Evolutionary conservation across 2,888 invertebrate genomes (phyloP).

Genomic region (Leptogaster cylindrica): DNA sequence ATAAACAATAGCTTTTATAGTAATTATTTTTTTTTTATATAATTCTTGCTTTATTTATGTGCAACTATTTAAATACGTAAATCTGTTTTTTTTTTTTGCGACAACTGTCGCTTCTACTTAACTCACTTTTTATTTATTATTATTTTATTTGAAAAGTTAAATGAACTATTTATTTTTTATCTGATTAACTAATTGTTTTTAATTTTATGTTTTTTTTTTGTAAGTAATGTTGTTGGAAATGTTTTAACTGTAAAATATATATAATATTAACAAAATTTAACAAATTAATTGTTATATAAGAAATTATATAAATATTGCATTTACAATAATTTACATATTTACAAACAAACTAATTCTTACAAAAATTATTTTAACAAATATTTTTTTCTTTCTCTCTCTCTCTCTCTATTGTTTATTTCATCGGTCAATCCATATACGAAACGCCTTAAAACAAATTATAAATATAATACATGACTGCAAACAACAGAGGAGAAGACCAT

Average conservation of each 20-base stretch:
- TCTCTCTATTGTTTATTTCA: neutral
- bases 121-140: too few relatives aligned
- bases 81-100: too few relatives aligned
- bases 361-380: neutral
- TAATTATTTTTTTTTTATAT: too few relatives aligned
- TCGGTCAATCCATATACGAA: neutral
- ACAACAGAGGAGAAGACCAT: slow-evolving; percentile 80
- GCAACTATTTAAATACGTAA: too few relatives aligned
- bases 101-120: too few relatives aligned
- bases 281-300: neutral
- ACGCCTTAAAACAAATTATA: neutral
- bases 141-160: neutral
- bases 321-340: neutral
- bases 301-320: neutral
- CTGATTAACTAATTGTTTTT: neutral
- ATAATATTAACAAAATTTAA: neutral
- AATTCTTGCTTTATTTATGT: too few relatives aligned
- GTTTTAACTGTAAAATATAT: slow-evolving; percentile 4
- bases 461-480: neutral
- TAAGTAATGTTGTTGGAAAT: slow-evolving; percentile 1
- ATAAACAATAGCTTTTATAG: too few relatives aligned
- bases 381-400: slow-evolving; percentile 25
- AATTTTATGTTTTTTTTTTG: slow-evolving; percentile 15
- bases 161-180: slow-evolving; percentile 17
- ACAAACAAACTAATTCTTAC: neutral